These are phyloP conservation scores for Pristionchus japonicus DNA, from an alignment of 2,888 invertebrate genomes.

Conservation along the genomic window DNA sequence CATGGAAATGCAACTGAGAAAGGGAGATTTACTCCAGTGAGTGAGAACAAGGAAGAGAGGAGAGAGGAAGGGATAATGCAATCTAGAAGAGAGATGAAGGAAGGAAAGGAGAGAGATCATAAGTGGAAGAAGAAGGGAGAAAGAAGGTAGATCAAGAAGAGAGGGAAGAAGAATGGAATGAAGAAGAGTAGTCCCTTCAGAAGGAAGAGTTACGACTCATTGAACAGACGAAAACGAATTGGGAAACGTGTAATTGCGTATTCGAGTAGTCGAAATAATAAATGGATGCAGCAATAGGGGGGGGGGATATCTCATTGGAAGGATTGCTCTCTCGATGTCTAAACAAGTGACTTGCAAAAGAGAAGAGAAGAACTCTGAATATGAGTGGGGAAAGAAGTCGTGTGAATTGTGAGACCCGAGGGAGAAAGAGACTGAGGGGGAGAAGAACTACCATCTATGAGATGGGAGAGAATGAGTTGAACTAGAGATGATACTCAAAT, in stretches of 20 bases:
- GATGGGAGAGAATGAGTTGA: not conserved
- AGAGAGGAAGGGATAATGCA: not conserved
- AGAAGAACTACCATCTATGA: not conserved
- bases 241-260: not conserved
- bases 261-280: not conserved
- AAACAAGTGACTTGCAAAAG: not conserved
- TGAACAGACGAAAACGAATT: not conserved
- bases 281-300: not conserved
- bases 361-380: not conserved
- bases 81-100: not conserved
- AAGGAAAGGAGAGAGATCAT: not conserved
- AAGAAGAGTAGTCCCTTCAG: not conserved
- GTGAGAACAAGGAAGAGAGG: not conserved
- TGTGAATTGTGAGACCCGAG: conserved; percentile 8
- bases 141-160: not conserved
- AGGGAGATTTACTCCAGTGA: not conserved
- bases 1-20: not conserved
- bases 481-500: too few species aligned
- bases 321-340: not conserved
- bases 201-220: not conserved
- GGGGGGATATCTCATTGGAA: not conserved
- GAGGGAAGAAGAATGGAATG: not conserved
- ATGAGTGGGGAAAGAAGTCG: not conserved
- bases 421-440: not conserved
- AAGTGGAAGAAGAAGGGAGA: not conserved